phyloP scores from a whole-genome alignment of 2,888 invertebrate genomes.

The Philaethria dido region DNA sequence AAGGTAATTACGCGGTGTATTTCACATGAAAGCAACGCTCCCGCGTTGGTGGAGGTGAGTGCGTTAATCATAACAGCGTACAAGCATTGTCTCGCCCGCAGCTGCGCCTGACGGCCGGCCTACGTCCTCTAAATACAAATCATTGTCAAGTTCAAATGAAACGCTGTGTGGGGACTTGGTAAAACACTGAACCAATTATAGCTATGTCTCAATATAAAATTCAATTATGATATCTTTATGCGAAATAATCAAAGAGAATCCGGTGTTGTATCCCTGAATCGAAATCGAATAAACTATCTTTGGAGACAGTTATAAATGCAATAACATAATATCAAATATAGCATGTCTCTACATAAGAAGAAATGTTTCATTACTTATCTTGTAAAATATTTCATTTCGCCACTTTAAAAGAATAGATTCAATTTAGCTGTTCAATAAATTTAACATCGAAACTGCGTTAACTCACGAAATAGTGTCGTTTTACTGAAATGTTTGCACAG shows the following conservation, averaged over 20 bases:
- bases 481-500: constrained; percentile 10
- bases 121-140: constrained; percentile 66
- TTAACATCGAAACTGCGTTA: constrained; percentile 6
- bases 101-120: constrained; percentile 57
- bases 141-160: constrained; percentile 72
- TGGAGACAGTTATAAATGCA: neutral
- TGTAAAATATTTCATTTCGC: neutral
- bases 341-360: neutral
- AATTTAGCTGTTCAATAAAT: neutral
- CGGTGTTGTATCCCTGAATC: neutral
- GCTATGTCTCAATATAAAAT: neutral
- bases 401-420: neutral
- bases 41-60: constrained; percentile 45
- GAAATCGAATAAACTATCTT: neutral
- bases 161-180: constrained; percentile 56
- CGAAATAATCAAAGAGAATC: neutral
- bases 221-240: neutral
- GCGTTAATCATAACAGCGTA: constrained; percentile 60
- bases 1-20: constrained; percentile 42
- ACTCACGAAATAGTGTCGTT: neutral
- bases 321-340: too few relatives aligned
- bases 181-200: constrained; percentile 34
- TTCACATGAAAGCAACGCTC: constrained; percentile 41
- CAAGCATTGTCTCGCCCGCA: constrained; percentile 65
- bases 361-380: too few relatives aligned